Percentiles rank a stretch among this genome's conserved stretches.
phyloP scores from a whole-genome alignment of 2,888 invertebrate species.

The Meiosimyza decipiens region DNA sequence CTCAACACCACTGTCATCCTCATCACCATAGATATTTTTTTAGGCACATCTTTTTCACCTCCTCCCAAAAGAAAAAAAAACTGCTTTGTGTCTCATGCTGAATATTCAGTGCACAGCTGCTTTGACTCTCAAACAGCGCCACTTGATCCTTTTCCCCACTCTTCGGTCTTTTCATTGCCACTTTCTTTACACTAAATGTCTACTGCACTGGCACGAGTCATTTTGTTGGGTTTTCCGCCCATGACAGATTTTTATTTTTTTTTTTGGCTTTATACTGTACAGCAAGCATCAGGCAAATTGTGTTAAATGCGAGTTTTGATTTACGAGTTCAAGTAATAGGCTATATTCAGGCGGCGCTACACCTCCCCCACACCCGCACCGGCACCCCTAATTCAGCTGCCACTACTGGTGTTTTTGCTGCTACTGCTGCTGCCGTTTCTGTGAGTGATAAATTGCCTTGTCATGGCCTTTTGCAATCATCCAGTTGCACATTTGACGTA shows the following conservation, averaged over 20 bases:
- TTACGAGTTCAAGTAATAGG: slow-evolving; percentile 37
- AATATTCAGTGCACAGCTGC: too few relatives aligned
- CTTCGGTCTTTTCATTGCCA: neutral
- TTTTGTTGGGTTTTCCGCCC: slow-evolving; percentile 9
- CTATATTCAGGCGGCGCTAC: slow-evolving; percentile 10
- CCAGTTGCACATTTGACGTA: slow-evolving; percentile 38
- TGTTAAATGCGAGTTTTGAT: slow-evolving; percentile 37
- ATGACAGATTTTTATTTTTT: slow-evolving; percentile 17
- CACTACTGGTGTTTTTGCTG: neutral
- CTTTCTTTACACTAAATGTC: neutral
- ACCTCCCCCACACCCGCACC: neutral
- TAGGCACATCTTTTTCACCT: too few relatives aligned
- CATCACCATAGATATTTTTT: too few relatives aligned
- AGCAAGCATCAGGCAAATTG: slow-evolving; percentile 21
- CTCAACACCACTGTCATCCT: too few relatives aligned
- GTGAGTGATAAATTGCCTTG: slow-evolving; percentile 64
- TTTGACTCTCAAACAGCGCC: neutral
- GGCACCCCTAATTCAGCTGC: neutral
- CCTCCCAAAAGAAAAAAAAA: neutral
- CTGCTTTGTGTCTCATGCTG: slow-evolving; percentile 13
- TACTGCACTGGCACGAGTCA: neutral
- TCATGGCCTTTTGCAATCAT: slow-evolving; percentile 52
- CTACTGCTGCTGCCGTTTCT: neutral
- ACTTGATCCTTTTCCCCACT: neutral
- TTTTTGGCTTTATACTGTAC: neutral